phyloP scores from a whole-genome alignment of 2,888 invertebrate genomes.

The Nasonovia ribisnigri region DNA sequence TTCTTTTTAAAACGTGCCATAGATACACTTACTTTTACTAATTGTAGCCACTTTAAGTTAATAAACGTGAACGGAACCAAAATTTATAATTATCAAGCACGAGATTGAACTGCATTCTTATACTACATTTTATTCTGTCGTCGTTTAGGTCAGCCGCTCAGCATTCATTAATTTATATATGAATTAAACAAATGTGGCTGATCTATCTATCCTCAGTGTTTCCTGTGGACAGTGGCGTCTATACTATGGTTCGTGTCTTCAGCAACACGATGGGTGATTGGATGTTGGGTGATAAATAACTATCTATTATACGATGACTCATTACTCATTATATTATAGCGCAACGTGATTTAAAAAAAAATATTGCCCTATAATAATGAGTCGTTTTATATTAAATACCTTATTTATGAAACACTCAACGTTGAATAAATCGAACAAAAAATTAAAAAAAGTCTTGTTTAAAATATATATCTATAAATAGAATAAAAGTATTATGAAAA shows the following conservation, averaged over 20 bases:
- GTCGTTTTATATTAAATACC: neutral
- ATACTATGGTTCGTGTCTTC: too few species aligned
- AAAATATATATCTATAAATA: too few species aligned
- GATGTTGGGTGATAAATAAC: too few species aligned
- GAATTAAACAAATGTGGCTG: neutral
- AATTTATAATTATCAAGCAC: slow-evolving; percentile 41
- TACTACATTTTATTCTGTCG: neutral
- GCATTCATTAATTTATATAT: neutral
- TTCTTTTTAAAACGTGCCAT: neutral
- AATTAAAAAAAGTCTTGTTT: too few species aligned
- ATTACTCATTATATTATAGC: too few species aligned
- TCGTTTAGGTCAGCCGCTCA: neutral
- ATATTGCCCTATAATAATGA: too few species aligned
- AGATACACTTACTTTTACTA: neutral
- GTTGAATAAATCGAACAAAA: too few species aligned
- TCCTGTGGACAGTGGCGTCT: neutral
- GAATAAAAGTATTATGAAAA: too few species aligned
- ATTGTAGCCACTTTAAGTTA: slow-evolving; percentile 60
- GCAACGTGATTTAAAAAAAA: too few species aligned
- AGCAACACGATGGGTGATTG: too few species aligned
- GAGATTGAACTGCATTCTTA: slow-evolving; percentile 33
- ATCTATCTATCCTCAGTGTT: neutral
- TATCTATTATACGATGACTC: too few species aligned
- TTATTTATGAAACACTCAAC: too few species aligned
- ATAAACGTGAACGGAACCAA: slow-evolving; percentile 49